Conservation (phyloP, 2,797 vertebrate species). For the Rhynchotus rufescens region DNA sequence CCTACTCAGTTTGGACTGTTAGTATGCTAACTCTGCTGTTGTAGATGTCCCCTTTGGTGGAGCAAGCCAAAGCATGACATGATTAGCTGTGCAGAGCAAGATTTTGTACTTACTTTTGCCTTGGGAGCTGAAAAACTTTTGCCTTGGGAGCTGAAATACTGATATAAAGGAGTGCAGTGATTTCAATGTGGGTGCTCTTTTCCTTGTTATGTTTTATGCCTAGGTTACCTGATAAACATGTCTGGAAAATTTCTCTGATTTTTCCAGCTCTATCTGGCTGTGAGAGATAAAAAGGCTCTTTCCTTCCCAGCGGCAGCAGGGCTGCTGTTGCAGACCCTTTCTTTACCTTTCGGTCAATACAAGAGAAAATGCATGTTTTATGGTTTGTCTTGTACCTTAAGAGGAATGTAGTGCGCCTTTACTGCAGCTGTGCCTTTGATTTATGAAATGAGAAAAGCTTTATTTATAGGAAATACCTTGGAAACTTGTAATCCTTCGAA, state of each 20-base stretch:
- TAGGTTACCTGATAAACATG: not conserved
- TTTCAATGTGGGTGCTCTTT: not conserved
- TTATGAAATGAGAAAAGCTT: not conserved
- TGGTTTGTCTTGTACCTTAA: not conserved
- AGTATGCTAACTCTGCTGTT: not conserved
- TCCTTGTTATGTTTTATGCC: not conserved
- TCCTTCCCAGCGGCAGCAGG: not conserved
- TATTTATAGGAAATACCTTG: slow-evolving; percentile 36
- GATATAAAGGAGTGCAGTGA: not conserved
- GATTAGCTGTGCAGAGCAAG: not conserved
- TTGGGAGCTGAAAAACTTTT: not conserved
- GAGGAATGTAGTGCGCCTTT: not conserved
- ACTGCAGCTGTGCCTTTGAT: not conserved
- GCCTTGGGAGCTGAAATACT: not conserved
- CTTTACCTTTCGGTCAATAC: not conserved
- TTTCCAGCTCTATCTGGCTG: not conserved
- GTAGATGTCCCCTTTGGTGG: not conserved
- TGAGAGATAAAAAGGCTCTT: not conserved
- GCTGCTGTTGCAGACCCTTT: not conserved
- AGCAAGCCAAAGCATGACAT: not conserved
- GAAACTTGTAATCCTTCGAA: slow-evolving; percentile 20
- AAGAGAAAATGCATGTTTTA: not conserved
- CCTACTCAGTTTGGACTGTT: not conserved
- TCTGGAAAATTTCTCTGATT: not conserved
- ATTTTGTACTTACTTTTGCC: not conserved